These are phyloP conservation scores for Centruroides vittatus DNA, from an alignment of 1,140 invertebrate species.

Conservation along the genomic window DNA sequence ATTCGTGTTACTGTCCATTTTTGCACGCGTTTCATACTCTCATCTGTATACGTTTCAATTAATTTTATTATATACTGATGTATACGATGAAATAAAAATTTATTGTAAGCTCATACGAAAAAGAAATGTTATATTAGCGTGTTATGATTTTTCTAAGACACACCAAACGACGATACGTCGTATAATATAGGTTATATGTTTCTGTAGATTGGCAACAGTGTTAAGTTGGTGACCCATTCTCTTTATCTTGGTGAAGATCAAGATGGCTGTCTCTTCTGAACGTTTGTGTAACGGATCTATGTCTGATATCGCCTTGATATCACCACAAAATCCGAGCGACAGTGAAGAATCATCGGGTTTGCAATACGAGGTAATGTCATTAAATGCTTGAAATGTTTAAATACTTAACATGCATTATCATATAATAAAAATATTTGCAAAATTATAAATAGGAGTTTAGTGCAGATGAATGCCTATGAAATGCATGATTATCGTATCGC, in stretches of 20 bases:
- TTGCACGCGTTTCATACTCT: too few species aligned
- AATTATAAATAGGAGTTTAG: slow-evolving; percentile 1
- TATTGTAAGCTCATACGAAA: too few species aligned
- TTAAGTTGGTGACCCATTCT: too few species aligned
- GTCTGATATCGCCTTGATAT: slow-evolving; percentile 23
- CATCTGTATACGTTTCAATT: too few species aligned
- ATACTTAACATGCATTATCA: background rate
- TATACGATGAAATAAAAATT: too few species aligned
- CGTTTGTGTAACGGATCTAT: slow-evolving; percentile 26
- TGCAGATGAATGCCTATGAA: background rate
- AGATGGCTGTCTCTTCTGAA: slow-evolving; percentile 26
- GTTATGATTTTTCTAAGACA: too few species aligned
- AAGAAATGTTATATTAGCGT: too few species aligned
- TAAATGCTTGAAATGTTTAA: background rate
- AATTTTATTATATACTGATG: too few species aligned
- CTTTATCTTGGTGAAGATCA: slow-evolving; percentile 4
- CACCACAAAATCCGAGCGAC: slow-evolving; percentile 18
- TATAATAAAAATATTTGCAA: background rate
- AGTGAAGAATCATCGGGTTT: slow-evolving; percentile 20
- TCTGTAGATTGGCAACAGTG: too few species aligned
- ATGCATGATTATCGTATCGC: background rate
- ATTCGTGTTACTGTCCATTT: too few species aligned
- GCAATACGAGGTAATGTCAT: slow-evolving; percentile 23
- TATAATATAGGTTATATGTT: too few species aligned
- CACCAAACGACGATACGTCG: too few species aligned